Evolutionary conservation across 1,140 invertebrate genomes (phyloP), one percentile per base, ranked within the genome.

Genomic region (Vollenhovia emeryi): DNA sequence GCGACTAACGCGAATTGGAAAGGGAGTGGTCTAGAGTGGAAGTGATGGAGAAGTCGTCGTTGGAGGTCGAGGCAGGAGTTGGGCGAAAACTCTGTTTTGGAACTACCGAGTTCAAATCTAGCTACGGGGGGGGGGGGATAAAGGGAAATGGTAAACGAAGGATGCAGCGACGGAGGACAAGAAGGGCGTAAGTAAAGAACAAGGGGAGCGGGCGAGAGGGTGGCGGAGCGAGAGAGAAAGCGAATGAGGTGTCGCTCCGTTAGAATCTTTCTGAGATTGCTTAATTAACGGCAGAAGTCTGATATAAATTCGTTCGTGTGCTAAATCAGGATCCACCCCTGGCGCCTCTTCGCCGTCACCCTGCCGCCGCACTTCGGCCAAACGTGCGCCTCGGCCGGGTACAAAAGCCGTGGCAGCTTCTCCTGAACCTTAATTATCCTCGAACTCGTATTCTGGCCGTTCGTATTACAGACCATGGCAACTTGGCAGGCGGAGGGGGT

Each of bases 351-450:
- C 48, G 9, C 43, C 68, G 27, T 57, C 33, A 4, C 45, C 24
- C 30, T 24, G 9, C 33, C 13, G 9, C 36, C 18, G 15, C 59
- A 30, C 57, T 30, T 69, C 18, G 40, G 30, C 48, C 68, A 45
- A 55, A 30, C 69, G 60, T 82, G 80, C 74, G 43, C 85, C 78
- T 85, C 55, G 45, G 33, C 85, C 18, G 82, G 59, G 57, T 48
- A 90, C 89, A 89, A 90, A 90, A 89, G 89, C 89, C 79, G 55
- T 55, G 50, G 75, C 60, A 87, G 88, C 73, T 85, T 82, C 82
- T 87, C 89, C 89, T 68, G 89, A 90, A 87, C 88, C 89, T 90
- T 90, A 90, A 90, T 90, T 90, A 90, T 89, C 83, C 86, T 64
- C 74, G 80, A 84, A 86, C 75, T 68, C 59, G 87, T 88, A 57